These are phyloP conservation scores for Hylaeus anthracinus DNA, from an alignment of 1,140 invertebrate species.

Conservation along the genomic window DNA sequence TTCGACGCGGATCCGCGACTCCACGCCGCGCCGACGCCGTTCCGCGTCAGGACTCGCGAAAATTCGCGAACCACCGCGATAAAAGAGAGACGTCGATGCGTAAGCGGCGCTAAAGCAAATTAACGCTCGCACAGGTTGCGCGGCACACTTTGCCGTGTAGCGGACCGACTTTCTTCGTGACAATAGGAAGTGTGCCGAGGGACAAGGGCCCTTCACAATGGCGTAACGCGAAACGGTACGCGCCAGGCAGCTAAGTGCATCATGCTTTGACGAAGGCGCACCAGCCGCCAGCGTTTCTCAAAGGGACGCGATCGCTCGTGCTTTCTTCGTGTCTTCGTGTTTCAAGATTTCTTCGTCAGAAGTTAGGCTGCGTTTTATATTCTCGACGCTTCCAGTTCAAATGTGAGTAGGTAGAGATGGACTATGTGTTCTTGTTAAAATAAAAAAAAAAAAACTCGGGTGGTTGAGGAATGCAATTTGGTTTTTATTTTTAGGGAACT, in stretches of 20 bases:
- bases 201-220: conserved; percentile 62
- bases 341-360: too few relatives aligned
- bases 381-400: too few relatives aligned
- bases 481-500: too few relatives aligned
- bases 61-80: neutral
- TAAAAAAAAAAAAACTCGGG: too few relatives aligned
- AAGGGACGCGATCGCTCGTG: conserved; percentile 5
- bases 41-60: neutral
- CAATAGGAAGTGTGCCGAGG: conserved; percentile 63
- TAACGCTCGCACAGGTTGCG: conserved; percentile 55
- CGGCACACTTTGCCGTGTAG: conserved; percentile 56
- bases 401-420: too few relatives aligned
- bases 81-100: neutral
- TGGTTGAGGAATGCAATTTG: too few relatives aligned
- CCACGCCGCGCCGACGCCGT: neutral
- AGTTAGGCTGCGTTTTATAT: too few relatives aligned
- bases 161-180: conserved; percentile 63
- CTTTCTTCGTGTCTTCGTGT: too few relatives aligned
- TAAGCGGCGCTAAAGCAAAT: conserved; percentile 19
- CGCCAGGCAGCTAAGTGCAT: conserved; percentile 63
- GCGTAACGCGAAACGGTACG: conserved; percentile 71
- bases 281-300: conserved; percentile 31
- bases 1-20: conserved; percentile 10
- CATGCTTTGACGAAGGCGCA: conserved; percentile 51
- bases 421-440: too few relatives aligned